These are phyloP conservation scores for Dendrolimus houi DNA, from an alignment of 2,888 invertebrate species.

Conservation along the genomic window DNA sequence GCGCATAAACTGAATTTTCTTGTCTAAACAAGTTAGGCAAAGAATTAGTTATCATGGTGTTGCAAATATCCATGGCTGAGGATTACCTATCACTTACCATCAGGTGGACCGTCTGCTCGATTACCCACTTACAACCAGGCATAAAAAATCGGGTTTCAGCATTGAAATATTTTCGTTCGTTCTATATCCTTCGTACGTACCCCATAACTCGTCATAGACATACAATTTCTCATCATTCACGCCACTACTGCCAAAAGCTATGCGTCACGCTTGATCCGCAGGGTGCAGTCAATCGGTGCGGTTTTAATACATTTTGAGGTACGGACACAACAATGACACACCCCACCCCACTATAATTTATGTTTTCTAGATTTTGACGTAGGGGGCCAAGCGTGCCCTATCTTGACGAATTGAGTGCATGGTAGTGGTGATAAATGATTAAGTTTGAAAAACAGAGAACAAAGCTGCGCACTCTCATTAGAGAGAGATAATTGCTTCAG, in stretches of 20 bases:
- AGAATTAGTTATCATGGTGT: no score
- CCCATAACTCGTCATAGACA: constrained; percentile 8
- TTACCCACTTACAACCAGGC: no score
- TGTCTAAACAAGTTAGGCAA: no score
- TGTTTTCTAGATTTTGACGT: constrained; percentile 34
- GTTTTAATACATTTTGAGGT: constrained; percentile 58
- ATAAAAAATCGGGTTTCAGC: no score
- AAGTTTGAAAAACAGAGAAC: background rate
- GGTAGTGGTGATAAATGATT: constrained; percentile 19
- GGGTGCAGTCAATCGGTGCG: constrained; percentile 63
- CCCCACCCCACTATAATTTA: constrained; percentile 58
- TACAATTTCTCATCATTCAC: constrained; percentile 23
- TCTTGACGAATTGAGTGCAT: constrained; percentile 26
- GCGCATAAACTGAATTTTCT: no score
- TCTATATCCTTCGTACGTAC: no score
- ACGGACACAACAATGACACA: constrained; percentile 51
- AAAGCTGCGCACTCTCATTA: background rate
- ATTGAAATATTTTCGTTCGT: no score
- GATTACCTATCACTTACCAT: no score
- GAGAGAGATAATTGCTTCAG: no score
- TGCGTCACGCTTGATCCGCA: constrained; percentile 40
- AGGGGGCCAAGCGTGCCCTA: constrained; percentile 47
- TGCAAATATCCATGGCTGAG: no score
- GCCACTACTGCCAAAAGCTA: constrained; percentile 27
- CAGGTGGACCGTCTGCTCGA: no score